These are phyloP conservation scores for Percopsis omiscomaycus DNA, from an alignment of 2,797 vertebrate species.

Conservation along the genomic window DNA sequence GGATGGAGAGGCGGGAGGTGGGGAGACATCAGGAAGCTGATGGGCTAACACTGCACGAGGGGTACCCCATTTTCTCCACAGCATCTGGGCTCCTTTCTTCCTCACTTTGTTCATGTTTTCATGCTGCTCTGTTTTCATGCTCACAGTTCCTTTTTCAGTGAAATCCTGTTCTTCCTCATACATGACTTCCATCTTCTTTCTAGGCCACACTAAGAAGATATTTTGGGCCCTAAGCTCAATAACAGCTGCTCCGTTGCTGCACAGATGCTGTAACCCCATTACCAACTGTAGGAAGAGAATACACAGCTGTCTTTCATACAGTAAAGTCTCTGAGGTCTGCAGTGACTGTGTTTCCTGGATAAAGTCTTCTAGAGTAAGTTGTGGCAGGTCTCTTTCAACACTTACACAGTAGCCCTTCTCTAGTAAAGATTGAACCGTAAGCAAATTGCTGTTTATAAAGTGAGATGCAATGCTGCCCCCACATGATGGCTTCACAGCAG, in stretches of 20 bases:
- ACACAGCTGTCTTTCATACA: constrained; percentile 73
- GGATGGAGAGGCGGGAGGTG: not conserved
- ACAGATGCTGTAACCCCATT: constrained; percentile 73
- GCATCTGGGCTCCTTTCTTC: constrained; percentile 35
- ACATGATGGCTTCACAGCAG: constrained; percentile 21
- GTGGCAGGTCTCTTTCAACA: constrained; percentile 76
- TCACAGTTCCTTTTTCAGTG: not conserved
- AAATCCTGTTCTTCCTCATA: accelerated
- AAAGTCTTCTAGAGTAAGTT: constrained; percentile 78
- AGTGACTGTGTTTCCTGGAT: constrained; percentile 43
- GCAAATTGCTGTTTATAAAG: not conserved
- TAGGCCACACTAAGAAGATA: constrained; percentile 75
- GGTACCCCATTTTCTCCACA: constrained; percentile 60
- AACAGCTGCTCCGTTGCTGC: constrained; percentile 26
- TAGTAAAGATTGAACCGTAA: constrained; percentile 53
- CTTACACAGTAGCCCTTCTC: constrained; percentile 45
- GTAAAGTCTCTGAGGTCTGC: constrained; percentile 47
- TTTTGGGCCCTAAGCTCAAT: constrained; percentile 65
- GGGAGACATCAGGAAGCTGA: constrained; percentile 15
- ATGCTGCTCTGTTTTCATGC: constrained; percentile 1
- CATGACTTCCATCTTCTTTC: not conserved
- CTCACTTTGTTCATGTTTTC: not conserved
- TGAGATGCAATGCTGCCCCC: constrained; percentile 42
- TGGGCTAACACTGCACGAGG: constrained; percentile 75
- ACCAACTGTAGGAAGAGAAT: constrained; percentile 82